Conservation (phyloP, 2,797 vertebrate genomes). For the Zenarchopterus dispar region DNA sequence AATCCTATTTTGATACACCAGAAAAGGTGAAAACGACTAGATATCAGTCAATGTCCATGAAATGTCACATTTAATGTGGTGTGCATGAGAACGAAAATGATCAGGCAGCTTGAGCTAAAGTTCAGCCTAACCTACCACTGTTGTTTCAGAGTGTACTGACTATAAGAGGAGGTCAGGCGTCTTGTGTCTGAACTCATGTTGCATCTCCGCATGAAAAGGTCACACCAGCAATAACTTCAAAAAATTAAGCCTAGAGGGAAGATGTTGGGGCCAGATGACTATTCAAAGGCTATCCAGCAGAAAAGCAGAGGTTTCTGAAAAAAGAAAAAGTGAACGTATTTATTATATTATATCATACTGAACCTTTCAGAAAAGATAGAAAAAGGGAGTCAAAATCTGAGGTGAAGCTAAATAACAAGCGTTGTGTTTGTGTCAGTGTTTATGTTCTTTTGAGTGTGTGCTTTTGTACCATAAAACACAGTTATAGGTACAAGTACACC, state of each 20-base stretch:
- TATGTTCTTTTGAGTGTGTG: neutral
- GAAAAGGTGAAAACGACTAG: constrained; percentile 40
- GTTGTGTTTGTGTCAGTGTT: constrained; percentile 14
- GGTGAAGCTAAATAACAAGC: constrained; percentile 11
- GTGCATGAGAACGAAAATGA: constrained; percentile 11
- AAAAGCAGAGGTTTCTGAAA: constrained; percentile 1
- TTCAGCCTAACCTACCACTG: neutral
- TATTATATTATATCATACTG: constrained; percentile 28
- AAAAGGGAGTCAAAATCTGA: constrained; percentile 1
- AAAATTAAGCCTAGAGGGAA: constrained; percentile 40
- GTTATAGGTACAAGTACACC: constrained; percentile 11
- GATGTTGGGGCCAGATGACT: constrained; percentile 21
- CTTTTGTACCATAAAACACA: constrained; percentile 15
- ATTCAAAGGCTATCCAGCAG: constrained; percentile 23
- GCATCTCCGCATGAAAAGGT: constrained; percentile 42
- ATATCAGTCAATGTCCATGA: constrained; percentile 13
- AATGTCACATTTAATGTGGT: constrained; percentile 35
- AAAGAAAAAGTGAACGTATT: constrained; percentile 22
- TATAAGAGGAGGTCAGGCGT: neutral
- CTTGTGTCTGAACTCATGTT: constrained; percentile 13
- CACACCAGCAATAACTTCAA: constrained; percentile 42
- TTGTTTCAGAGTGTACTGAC: constrained; percentile 2
- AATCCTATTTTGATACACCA: constrained; percentile 29
- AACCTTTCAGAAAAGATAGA: constrained; percentile 10
- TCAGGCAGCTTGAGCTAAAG: neutral